A percentile compares a stretch with the other conserved stretches of the same genome.
phyloP scores from a whole-genome alignment of 2,113 vertebrate genomes.

The Hassar affinis region DNA sequence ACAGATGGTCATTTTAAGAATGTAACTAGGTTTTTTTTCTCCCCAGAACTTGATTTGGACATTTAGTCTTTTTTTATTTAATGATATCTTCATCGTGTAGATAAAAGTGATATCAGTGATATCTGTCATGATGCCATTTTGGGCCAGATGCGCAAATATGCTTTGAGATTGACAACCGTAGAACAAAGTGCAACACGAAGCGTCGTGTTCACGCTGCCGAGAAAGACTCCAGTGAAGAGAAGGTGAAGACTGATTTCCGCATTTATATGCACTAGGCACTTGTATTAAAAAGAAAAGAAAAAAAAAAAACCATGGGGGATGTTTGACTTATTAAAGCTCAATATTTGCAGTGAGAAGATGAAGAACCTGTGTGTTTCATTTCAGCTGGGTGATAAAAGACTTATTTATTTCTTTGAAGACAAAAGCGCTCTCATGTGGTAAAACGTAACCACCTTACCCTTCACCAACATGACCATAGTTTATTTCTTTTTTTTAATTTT shows the following conservation, averaged over 20 bases:
- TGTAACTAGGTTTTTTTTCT: constrained; percentile 57
- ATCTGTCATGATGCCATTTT: neutral
- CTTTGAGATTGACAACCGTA: constrained; percentile 35
- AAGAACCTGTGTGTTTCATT: constrained; percentile 64
- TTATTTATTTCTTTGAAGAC: constrained; percentile 79
- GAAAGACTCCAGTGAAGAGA: constrained; percentile 30
- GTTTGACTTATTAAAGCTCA: constrained; percentile 72
- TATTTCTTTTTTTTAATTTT: constrained; percentile 85
- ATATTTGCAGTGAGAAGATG: constrained; percentile 77
- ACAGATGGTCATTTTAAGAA: constrained; percentile 35
- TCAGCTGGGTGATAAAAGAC: constrained; percentile 75
- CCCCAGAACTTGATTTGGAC: constrained; percentile 58
- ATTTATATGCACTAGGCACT: constrained; percentile 69
- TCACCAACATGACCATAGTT: constrained; percentile 74
- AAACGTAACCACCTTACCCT: constrained; percentile 47
- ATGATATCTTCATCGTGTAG: constrained; percentile 59
- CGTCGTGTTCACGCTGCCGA: neutral
- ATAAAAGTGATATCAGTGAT: constrained; percentile 62
- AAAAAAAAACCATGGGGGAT: constrained; percentile 60
- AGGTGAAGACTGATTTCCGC: constrained; percentile 65
- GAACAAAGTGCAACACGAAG: neutral
- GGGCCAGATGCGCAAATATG: constrained; percentile 44
- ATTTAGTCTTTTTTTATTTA: constrained; percentile 20
- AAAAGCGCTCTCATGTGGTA: constrained; percentile 64
- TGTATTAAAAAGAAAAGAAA: constrained; percentile 54